Evolutionary conservation across 53 echinoderm and acorn worm genomes (phyloP).

Genomic region (Echinarachnius parma): DNA sequence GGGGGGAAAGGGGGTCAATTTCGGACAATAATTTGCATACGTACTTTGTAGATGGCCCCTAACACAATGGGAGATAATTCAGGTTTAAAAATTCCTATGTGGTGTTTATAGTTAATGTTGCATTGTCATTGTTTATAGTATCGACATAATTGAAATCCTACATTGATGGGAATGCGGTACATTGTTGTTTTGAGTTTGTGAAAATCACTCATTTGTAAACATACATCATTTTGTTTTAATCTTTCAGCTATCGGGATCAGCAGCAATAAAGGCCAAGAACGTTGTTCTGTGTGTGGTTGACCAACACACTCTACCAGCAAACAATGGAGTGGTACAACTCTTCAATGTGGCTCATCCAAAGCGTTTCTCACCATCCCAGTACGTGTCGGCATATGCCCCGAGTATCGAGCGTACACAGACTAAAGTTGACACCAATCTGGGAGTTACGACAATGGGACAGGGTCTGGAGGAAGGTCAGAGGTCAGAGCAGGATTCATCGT

Average conservation of each 20-base stretch:
- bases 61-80: too few species aligned
- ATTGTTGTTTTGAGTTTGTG: too few species aligned
- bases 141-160: too few species aligned
- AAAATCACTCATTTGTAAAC: too few species aligned
- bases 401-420: slow-evolving; percentile 42
- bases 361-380: slow-evolving; percentile 65
- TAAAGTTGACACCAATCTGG: slow-evolving; percentile 31
- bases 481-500: slow-evolving; percentile 17
- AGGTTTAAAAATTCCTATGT: too few species aligned
- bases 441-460: slow-evolving; percentile 6
- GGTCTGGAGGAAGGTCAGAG: slow-evolving; percentile 42
- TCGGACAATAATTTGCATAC: too few species aligned
- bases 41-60: too few species aligned
- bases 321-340: slow-evolving; percentile 86
- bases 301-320: slow-evolving; percentile 76
- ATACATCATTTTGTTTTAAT: too few species aligned
- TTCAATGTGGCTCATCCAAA: slow-evolving; percentile 89
- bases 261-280: slow-evolving; percentile 90
- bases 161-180: too few species aligned
- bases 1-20: too few species aligned
- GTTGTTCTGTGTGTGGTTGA: slow-evolving; percentile 86
- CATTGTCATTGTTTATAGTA: too few species aligned
- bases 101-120: too few species aligned
- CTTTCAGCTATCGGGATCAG: slow-evolving; percentile 74
- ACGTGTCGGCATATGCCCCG: slow-evolving; percentile 66